phyloP scores from a whole-genome alignment of 1,140 invertebrate genomes.

The Polypedilum vanderplanki region DNA sequence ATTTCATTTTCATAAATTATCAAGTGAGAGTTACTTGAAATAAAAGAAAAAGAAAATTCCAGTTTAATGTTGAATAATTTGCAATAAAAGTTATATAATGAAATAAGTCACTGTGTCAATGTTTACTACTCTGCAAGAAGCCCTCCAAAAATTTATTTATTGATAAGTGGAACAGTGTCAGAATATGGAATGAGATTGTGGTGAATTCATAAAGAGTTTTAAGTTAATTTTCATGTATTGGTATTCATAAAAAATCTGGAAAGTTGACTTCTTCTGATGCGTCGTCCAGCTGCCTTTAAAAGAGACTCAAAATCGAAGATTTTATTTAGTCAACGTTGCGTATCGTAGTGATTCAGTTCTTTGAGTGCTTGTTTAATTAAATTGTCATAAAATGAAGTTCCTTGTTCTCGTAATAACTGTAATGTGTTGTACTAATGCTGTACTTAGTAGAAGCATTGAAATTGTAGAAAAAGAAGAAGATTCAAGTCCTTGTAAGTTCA shows the following conservation, averaged over 20 bases:
- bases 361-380: too few relatives aligned
- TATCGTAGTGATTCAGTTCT: not conserved
- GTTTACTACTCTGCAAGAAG: not conserved
- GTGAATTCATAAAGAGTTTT: not conserved
- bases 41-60: not conserved
- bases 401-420: too few relatives aligned
- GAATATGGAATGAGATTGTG: constrained; percentile 1
- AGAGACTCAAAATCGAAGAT: not conserved
- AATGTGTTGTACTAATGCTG: too few relatives aligned
- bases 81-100: not conserved
- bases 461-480: too few relatives aligned
- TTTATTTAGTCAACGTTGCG: not conserved
- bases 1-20: not conserved
- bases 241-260: constrained; percentile 1
- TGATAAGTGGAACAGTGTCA: not conserved
- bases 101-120: not conserved
- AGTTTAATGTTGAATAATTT: not conserved
- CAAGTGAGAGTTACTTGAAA: not conserved
- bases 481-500: too few relatives aligned
- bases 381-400: too few relatives aligned
- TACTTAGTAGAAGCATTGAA: too few relatives aligned
- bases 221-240: not conserved
- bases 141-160: not conserved
- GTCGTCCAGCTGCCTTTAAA: not conserved
- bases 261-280: not conserved